Percentiles rank a stretch among this genome's conserved stretches.
phyloP scores from a whole-genome alignment of 1,140 invertebrate genomes.

The Drosophila athabasca region DNA sequence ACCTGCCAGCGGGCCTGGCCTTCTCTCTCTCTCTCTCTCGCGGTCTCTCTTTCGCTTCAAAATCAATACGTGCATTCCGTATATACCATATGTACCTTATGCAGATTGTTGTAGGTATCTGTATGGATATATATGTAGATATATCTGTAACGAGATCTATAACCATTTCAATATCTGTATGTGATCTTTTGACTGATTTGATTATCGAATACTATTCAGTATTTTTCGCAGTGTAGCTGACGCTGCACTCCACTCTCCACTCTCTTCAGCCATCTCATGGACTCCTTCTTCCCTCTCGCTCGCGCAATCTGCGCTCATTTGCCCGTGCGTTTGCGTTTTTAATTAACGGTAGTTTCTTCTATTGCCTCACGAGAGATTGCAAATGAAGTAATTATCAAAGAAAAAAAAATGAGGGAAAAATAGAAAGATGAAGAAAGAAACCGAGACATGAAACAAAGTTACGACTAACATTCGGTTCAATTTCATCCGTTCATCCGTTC shows the following conservation, averaged over 20 bases:
- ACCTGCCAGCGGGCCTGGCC: not conserved
- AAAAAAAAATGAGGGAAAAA: conserved; percentile 30
- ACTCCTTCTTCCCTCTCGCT: conserved; percentile 11
- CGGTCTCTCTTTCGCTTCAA: not conserved
- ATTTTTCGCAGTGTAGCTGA: conserved; percentile 7
- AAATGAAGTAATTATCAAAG: conserved; percentile 78
- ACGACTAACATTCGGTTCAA: conserved; percentile 62
- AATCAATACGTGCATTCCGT: too few relatives aligned
- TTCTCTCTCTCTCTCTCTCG: conserved; percentile 1
- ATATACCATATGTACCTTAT: too few relatives aligned
- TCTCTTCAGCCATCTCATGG: conserved; percentile 5
- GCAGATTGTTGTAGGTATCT: too few relatives aligned
- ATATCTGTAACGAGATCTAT: too few relatives aligned
- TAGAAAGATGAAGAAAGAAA: conserved; percentile 39
- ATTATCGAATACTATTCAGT: too few relatives aligned
- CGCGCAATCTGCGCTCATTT: conserved; percentile 55
- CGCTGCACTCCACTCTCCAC: not conserved
- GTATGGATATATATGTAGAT: too few relatives aligned
- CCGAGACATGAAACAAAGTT: conserved; percentile 36
- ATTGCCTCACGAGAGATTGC: conserved; percentile 76
- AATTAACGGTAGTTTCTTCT: conserved; percentile 76
- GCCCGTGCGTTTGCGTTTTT: conserved; percentile 72
- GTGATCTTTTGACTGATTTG: too few relatives aligned
- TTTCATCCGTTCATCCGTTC: conserved; percentile 28
- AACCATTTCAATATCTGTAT: too few relatives aligned